A percentile compares a stretch with the other conserved stretches of the same genome.
phyloP scores from a whole-genome alignment of 2,888 invertebrate species.

The Zele albiditarsus region DNA sequence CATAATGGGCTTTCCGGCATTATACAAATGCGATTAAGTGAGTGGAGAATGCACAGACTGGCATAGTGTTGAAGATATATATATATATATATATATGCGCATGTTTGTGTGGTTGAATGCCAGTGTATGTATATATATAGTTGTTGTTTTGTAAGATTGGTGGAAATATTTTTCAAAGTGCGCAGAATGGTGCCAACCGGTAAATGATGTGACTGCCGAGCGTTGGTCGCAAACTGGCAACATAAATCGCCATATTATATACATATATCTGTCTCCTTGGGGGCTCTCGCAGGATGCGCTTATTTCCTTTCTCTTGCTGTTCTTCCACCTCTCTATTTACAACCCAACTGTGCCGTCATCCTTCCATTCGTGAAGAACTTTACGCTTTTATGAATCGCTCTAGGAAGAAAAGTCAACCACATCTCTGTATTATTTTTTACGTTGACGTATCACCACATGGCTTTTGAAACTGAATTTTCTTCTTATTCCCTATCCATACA shows the following conservation, averaged over 20 bases:
- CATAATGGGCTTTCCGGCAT: background rate
- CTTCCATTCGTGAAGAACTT: conserved; percentile 14
- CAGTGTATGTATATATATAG: background rate
- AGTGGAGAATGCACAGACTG: background rate
- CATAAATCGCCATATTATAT: conserved; percentile 59
- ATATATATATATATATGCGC: background rate
- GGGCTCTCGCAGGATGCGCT: conserved; percentile 51
- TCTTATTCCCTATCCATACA: background rate
- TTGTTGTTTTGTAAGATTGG: conserved; percentile 20
- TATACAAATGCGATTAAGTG: conserved; percentile 1
- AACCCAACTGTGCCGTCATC: conserved; percentile 17
- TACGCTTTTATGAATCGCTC: conserved; percentile 23
- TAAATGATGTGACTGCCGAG: conserved; percentile 55
- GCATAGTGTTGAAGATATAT: background rate
- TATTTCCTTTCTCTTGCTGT: conserved; percentile 31
- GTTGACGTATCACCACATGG: conserved; percentile 9
- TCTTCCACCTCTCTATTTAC: background rate
- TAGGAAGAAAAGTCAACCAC: conserved; percentile 13
- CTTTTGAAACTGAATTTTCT: background rate
- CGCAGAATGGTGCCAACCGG: conserved; percentile 33
- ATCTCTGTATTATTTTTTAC: conserved; percentile 23
- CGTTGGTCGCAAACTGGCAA: conserved; percentile 53
- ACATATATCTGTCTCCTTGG: conserved; percentile 50
- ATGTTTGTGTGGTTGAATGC: background rate
- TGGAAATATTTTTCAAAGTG: conserved; percentile 10